Base-by-base conservation (phyloP, 2,113 vertebrate genomes). In the Candoia aspera region DNA sequence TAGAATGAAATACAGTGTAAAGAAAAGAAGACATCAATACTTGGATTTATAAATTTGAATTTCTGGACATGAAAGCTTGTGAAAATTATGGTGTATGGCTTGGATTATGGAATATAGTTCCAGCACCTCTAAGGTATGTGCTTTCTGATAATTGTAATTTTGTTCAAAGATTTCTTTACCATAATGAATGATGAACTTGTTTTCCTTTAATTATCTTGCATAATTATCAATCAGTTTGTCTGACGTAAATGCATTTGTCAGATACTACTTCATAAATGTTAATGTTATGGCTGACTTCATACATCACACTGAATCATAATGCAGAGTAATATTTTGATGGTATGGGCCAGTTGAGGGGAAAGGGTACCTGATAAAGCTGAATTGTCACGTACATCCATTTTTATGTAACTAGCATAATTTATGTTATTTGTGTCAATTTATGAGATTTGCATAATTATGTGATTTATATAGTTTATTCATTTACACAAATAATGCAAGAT, bases 41-140 rank as follows among this genome's bases (percentile, higher is more conserved):
- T 92, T 95, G 96, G 96, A 95, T 96, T 94, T 87, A 29, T 90
- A 84, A 89, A 29, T 21, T 21, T 92, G 87, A 64, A 79, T n/a
- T 95, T 73, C 37, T 46, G 49, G 84, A 91, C 87, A n/a, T 93
- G 0, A 11, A 92, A 17, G 87, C 15, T 58, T 64, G 11, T 37
- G 0, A 17, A 90, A 96, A 86, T 24, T 91, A 21, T 55, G 85
- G 62, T 46, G 12, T 53, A 64, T 73, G 8, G 1, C 90, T 94
- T 95, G 96, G 96, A 96, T 95, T 96, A 93, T 86, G 92, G n/a
- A 0, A 0, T 33, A 5, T 0, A 29, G 84, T 93, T 54, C 11
- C 13, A 37, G 8, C 29, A 11, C 42, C 84, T 49, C 89, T 89
- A 84, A 96, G 96, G 96, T 96, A 95, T 23, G 85, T 93, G 15